Evolutionary conservation across 2,113 vertebrate genomes (phyloP).

Genomic region (Numida meleagris): DNA sequence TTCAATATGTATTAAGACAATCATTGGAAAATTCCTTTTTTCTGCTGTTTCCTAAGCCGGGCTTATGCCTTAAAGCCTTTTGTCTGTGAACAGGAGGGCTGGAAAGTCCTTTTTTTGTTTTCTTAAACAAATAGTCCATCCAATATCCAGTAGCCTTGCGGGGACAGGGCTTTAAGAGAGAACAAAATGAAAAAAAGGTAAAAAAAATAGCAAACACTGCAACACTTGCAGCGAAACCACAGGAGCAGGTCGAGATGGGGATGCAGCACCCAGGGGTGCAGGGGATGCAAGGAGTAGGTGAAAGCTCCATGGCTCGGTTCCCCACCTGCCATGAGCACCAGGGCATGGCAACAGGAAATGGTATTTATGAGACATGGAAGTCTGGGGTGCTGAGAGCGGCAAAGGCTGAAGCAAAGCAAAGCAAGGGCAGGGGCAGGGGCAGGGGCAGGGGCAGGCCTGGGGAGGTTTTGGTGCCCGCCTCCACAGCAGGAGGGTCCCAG

Average conservation of each 20-base stretch:
- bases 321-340: rapidly evolving
- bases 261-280: neutral
- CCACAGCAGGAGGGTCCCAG: rapidly evolving
- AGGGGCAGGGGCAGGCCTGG: neutral
- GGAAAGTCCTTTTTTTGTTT: slow-evolving; percentile 46
- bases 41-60: slow-evolving; percentile 26
- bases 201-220: neutral
- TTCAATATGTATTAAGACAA: slow-evolving; percentile 31
- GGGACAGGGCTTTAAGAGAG: neutral
- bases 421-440: neutral
- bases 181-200: neutral
- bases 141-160: neutral
- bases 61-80: slow-evolving; percentile 40
- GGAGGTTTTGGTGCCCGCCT: neutral
- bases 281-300: neutral
- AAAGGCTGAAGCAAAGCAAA: rapidly evolving
- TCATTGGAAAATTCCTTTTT: slow-evolving; percentile 41
- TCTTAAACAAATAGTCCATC: slow-evolving; percentile 47
- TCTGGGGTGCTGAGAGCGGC: rapidly evolving
- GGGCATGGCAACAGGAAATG: neutral
- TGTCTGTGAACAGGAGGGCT: slow-evolving; percentile 35
- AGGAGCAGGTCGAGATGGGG: neutral
- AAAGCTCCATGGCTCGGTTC: rapidly evolving
- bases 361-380: rapidly evolving
- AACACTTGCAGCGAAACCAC: neutral